Evolutionary conservation across 1,140 invertebrate genomes (phyloP).

Genomic region (Pogonus chalceus): DNA sequence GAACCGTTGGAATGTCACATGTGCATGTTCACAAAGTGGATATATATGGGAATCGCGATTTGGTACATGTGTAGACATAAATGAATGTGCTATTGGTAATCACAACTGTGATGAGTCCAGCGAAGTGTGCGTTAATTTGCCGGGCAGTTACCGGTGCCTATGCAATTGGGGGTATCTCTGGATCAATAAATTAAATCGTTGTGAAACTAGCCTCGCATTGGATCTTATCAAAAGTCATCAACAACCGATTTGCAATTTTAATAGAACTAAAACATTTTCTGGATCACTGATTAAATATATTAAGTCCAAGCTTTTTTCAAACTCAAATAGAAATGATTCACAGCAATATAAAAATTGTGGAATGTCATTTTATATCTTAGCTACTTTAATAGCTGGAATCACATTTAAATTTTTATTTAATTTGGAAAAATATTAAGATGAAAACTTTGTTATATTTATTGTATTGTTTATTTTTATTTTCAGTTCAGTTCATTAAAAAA

Average conservation of each 20-base stretch:
- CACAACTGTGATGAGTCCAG: constrained; percentile 37
- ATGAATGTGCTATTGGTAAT: constrained; percentile 42
- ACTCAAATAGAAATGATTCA: no score
- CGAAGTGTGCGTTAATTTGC: constrained; percentile 47
- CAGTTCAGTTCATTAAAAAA: no score
- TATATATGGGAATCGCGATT: constrained; percentile 46
- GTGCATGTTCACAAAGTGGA: constrained; percentile 39
- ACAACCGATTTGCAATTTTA: no score
- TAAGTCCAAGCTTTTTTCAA: no score
- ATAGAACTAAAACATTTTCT: neutral
- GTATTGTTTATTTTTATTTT: no score
- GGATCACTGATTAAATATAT: neutral
- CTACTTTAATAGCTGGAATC: no score
- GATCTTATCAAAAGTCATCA: constrained; percentile 13
- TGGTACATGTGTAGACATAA: constrained; percentile 50
- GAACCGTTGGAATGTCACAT: constrained; percentile 50
- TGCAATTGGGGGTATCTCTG: constrained; percentile 40
- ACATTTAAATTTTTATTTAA: no score
- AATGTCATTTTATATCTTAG: no score
- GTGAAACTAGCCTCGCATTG: constrained; percentile 18
- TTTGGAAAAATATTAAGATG: no score
- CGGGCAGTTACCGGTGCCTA: constrained; percentile 40
- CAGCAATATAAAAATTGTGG: no score
- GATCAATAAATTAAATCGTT: constrained; percentile 24
- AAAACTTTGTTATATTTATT: no score